Percentiles rank a stretch among this genome's conserved stretches.
Conservation (phyloP, 2,797 vertebrate genomes). For the Acropternis orthonyx region DNA sequence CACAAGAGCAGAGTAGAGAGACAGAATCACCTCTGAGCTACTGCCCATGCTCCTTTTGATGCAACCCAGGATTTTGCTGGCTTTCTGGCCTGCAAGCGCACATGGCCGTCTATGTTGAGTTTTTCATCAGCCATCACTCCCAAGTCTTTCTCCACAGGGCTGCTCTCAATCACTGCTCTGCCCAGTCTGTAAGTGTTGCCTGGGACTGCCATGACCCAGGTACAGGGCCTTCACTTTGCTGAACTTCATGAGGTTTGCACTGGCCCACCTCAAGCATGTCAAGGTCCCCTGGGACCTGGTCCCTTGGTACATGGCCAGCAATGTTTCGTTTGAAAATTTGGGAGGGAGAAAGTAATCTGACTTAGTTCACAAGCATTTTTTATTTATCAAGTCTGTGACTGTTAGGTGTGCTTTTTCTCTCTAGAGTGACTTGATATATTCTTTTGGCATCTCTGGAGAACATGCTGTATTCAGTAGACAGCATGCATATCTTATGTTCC, state of each 20-base stretch:
- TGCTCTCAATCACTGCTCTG: background rate
- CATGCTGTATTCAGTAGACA: background rate
- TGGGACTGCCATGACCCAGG: background rate
- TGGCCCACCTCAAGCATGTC: background rate
- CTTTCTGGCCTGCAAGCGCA: background rate
- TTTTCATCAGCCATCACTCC: background rate
- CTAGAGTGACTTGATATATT: background rate
- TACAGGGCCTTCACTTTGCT: background rate
- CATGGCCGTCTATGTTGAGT: background rate
- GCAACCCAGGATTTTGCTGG: background rate
- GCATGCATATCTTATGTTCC: background rate
- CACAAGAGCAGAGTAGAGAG: background rate
- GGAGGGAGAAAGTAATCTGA: background rate
- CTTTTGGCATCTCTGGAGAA: background rate
- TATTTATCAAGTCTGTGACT: background rate
- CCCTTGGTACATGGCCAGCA: background rate
- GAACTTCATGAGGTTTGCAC: background rate
- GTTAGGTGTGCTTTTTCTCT: background rate
- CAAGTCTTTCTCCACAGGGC: background rate
- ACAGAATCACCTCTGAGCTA: background rate
- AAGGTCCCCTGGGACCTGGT: background rate
- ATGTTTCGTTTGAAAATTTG: background rate
- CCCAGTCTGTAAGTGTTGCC: background rate
- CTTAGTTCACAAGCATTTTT: background rate
- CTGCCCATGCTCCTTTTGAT: fast-evolving